phyloP scores from a whole-genome alignment of 2,113 vertebrate species.

The Onychostruthus taczanowskii region DNA sequence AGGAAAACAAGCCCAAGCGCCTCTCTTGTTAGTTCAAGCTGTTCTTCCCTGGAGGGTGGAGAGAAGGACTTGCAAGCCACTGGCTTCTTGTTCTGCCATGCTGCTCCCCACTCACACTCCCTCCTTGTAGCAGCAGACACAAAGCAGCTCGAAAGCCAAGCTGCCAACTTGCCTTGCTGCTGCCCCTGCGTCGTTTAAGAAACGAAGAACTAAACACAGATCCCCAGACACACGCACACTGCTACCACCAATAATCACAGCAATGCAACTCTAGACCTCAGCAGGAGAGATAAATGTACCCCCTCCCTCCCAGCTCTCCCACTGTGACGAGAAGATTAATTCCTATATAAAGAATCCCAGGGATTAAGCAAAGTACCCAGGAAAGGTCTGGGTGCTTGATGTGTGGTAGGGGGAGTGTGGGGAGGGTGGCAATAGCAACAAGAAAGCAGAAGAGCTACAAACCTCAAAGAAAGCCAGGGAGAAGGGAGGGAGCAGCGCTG shows the following conservation, averaged over 20 bases:
- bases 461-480: conserved; percentile 70
- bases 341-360: conserved; percentile 86
- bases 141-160: conserved; percentile 36
- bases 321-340: conserved; percentile 77
- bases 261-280: conserved; percentile 75
- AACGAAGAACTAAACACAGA: conserved; percentile 54
- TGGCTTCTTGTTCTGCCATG: conserved; percentile 83
- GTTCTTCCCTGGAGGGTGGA: conserved; percentile 88
- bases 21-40: conserved; percentile 14
- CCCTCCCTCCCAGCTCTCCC: conserved; percentile 63
- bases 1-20: neutral
- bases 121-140: conserved; percentile 46
- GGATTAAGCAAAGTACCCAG: conserved; percentile 78
- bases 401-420: conserved; percentile 38
- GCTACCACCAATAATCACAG: conserved; percentile 66
- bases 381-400: conserved; percentile 63
- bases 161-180: conserved; percentile 68
- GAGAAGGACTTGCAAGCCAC: conserved; percentile 87
- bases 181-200: conserved; percentile 58
- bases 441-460: conserved; percentile 64
- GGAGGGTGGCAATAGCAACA: conserved; percentile 65
- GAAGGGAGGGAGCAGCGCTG: conserved; percentile 56
- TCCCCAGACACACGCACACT: conserved; percentile 68
- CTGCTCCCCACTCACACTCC: conserved; percentile 60
- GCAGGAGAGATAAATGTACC: conserved; percentile 69